Evolutionary conservation across 2,797 vertebrate species (phyloP).

Genomic region (Hippopotamyrus pictus): DNA sequence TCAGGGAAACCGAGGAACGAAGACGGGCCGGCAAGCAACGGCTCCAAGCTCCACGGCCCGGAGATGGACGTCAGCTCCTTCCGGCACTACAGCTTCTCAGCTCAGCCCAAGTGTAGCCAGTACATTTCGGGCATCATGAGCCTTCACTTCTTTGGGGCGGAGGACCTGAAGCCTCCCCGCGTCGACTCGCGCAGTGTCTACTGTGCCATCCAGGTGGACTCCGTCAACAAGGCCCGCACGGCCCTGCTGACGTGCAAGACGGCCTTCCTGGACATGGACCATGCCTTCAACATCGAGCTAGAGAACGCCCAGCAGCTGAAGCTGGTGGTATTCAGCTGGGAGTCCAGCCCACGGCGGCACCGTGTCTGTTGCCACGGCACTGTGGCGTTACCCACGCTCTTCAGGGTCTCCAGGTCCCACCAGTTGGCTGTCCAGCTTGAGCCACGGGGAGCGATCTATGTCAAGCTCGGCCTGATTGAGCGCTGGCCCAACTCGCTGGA

Average conservation of each 20-base stretch:
- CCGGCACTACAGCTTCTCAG: conserved; percentile 85
- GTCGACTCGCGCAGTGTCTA: conserved; percentile 89
- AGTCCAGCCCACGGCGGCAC: conserved; percentile 78
- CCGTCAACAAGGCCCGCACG: conserved; percentile 90
- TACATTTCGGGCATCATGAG: conserved; percentile 94
- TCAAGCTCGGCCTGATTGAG: conserved; percentile 89
- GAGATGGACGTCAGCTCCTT: conserved; percentile 92
- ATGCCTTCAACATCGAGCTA: conserved; percentile 94
- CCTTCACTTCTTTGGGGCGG: conserved; percentile 89
- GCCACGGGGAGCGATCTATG: conserved; percentile 88
- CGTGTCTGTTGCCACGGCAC: conserved; percentile 90
- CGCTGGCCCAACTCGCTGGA: conserved; percentile 89
- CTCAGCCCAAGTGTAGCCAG: conserved; percentile 88
- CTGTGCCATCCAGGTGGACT: conserved; percentile 96
- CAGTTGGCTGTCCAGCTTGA: conserved; percentile 90
- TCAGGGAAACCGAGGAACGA: conserved; percentile 80
- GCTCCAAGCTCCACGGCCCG: conserved; percentile 58
- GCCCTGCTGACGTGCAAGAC: conserved; percentile 88
- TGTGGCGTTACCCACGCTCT: conserved; percentile 80
- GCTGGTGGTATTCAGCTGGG: conserved; percentile 94
- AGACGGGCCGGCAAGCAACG: conserved; percentile 54
- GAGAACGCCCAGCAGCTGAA: conserved; percentile 96
- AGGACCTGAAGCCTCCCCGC: conserved; percentile 88
- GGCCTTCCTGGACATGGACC: conserved; percentile 90
- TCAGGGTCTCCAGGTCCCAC: conserved; percentile 79